Percentiles rank a stretch among this genome's conserved stretches.
phyloP scores from a whole-genome alignment of 2,113 vertebrate species.

The Cisticola juncidis region DNA sequence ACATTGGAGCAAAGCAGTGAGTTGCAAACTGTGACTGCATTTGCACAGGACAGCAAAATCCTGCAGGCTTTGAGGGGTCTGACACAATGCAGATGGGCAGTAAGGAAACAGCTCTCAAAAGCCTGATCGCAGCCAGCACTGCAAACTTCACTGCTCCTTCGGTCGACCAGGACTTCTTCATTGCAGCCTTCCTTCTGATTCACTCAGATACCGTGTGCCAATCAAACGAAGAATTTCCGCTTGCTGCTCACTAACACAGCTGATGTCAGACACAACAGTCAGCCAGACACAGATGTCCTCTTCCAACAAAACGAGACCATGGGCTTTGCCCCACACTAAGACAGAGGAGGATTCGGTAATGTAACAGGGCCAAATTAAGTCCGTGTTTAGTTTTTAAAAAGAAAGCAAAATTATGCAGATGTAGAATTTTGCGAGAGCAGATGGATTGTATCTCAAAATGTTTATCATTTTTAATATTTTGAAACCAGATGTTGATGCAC shows the following conservation, averaged over 20 bases:
- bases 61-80: background rate
- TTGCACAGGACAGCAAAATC: background rate
- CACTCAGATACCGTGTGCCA: background rate
- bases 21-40: background rate
- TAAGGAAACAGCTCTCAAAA: background rate
- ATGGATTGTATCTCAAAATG: slow-evolving; percentile 74
- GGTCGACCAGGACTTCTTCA: background rate
- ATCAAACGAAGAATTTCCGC: background rate
- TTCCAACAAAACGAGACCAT: background rate
- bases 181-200: background rate
- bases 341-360: background rate
- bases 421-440: slow-evolving; percentile 62
- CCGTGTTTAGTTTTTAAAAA: slow-evolving; percentile 62
- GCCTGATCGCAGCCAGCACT: background rate
- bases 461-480: slow-evolving; percentile 82
- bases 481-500: slow-evolving; percentile 76
- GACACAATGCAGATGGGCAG: background rate
- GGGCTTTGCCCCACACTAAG: background rate
- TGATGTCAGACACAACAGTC: slow-evolving; percentile 1
- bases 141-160: background rate
- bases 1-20: background rate
- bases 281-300: background rate
- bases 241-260: background rate
- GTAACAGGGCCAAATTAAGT: slow-evolving; percentile 25
- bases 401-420: slow-evolving; percentile 72